Base-by-base conservation (phyloP, 2,797 vertebrate species). In the Urocyon cinereoargenteus region DNA sequence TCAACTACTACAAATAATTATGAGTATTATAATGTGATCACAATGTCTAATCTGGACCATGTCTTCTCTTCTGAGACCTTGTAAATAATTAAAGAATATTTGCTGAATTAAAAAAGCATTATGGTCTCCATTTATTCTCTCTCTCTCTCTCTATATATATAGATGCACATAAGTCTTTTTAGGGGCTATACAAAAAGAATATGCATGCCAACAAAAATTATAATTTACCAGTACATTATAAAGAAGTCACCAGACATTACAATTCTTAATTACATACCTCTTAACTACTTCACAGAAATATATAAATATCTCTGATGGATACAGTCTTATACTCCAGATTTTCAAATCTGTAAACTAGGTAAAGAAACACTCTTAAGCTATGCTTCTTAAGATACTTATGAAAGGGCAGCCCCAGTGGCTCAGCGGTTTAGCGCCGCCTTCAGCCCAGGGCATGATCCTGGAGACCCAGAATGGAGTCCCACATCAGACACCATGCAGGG, bases 1-100 rank as follows among this genome's bases (percentile, higher is more conserved):
- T 75, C 18, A 77, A n/a, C 51, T 79, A 92, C 90, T 88, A 97
- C 78, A 96, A 93, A 84, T 64, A 96, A 86, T 40, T 59, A 51
- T 75, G 5, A 95, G 31, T 6, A 83, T 66, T 34, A 3, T 28
- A 88, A 90, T 26, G 73, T 53, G 13, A 86, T 66, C 68, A 79
- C 96, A 78, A 53, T 68, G 15, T 79, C 66, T 90, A 16, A 90
- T 84, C 26, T 93, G 45, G 12, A 57, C 22, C 64, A 15, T 4
- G 6, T 49, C 45, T 92, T 95, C 51, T 45, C 4, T 95, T 91
- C 51, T 31, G 92, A 91, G 34, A 1, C 36, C 57, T 90, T 92
- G 21, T 16, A 88, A 21, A 85, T 94, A 82, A 82, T 40, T 31
- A 93, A 75, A 34, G 88, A 92, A 89, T 87, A 88, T 34, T 36